Evolutionary conservation across 2,888 invertebrate genomes (phyloP).

Genomic region (Diaperis boleti): DNA sequence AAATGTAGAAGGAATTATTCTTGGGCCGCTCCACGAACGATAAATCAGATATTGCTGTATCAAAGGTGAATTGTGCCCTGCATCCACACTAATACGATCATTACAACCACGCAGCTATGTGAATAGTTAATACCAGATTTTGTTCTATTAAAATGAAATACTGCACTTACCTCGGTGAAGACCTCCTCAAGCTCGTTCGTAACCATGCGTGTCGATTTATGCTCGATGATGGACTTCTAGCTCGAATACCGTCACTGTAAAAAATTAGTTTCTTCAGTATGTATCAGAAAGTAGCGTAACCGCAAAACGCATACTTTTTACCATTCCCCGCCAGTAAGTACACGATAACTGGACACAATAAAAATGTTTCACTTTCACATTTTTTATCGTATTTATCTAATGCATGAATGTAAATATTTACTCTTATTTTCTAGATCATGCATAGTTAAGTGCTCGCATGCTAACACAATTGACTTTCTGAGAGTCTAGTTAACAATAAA

Average conservation of each 20-base stretch:
- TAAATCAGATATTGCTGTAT: no score
- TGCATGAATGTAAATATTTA: not conserved
- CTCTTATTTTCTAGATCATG: not conserved
- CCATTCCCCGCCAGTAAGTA: not conserved
- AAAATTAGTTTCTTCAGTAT: not conserved
- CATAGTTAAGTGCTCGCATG: not conserved
- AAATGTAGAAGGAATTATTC: no score
- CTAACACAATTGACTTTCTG: not conserved
- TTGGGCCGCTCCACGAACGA: no score
- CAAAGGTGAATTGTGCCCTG: no score
- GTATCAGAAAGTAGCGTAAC: not conserved
- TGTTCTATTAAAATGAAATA: no score
- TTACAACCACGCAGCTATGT: no score
- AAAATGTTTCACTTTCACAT: not conserved
- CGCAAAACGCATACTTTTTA: no score
- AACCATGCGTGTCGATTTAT: conserved; percentile 87
- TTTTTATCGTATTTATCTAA: not conserved
- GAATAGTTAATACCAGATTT: no score
- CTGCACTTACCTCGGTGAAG: conserved; percentile 84
- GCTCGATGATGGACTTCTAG: conserved; percentile 71
- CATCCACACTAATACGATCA: no score
- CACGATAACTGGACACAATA: not conserved
- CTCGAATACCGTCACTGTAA: conserved; percentile 71
- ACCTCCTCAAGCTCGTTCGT: conserved; percentile 84
- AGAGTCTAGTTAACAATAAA: not conserved